phyloP scores from a whole-genome alignment of 2,888 invertebrate genomes.

The Hirtodrosophila alboralis region DNA sequence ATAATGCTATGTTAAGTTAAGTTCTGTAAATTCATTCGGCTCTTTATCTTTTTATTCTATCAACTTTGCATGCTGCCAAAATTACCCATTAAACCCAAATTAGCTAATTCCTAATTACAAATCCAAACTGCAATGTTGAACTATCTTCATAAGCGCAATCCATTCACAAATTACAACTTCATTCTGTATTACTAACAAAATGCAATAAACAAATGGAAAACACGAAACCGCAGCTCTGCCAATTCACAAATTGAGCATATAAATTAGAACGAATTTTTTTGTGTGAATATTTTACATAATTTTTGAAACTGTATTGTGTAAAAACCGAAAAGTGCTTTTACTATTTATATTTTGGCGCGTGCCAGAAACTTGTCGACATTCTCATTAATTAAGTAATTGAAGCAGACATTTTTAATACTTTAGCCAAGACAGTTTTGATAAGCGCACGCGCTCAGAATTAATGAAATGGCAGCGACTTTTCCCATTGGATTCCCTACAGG shows the following conservation, averaged over 20 bases:
- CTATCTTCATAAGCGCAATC: no score
- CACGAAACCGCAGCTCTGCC: no score
- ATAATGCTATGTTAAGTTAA: no score
- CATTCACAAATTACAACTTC: no score
- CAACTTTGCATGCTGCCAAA: no score
- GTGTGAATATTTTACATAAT: background rate
- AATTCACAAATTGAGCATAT: slow-evolving; percentile 19
- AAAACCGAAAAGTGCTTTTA: slow-evolving; percentile 14
- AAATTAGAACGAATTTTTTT: slow-evolving; percentile 18
- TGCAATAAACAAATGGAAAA: no score
- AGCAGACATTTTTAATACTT: slow-evolving; percentile 56
- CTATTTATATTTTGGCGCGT: slow-evolving; percentile 23
- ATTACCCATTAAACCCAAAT: no score
- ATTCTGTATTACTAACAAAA: slow-evolving; percentile 8
- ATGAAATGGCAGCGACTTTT: slow-evolving; percentile 54
- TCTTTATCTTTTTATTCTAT: no score
- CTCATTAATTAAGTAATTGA: slow-evolving; percentile 64
- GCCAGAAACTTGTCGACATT: slow-evolving; percentile 27
- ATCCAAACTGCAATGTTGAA: no score
- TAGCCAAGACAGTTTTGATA: slow-evolving; percentile 58
- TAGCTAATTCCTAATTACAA: no score
- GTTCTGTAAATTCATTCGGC: no score
- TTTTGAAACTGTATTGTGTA: background rate
- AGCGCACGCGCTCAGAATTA: slow-evolving; percentile 60
- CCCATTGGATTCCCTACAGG: background rate